Percentiles rank a stretch among this genome's conserved stretches.
Evolutionary conservation across 2,888 invertebrate species (phyloP).

Genomic region (Argyra leucocephala): DNA sequence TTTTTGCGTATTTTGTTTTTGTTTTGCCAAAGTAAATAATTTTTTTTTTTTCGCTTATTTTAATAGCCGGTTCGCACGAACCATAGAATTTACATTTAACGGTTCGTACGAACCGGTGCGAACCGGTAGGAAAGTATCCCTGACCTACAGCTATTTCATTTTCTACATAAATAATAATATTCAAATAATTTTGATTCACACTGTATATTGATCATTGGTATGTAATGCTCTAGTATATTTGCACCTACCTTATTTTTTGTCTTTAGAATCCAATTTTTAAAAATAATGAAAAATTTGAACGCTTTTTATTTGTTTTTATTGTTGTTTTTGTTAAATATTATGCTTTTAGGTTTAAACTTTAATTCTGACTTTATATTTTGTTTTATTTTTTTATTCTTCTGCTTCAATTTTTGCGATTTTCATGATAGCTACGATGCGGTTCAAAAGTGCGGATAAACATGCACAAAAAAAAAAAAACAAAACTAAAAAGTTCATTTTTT

Average conservation of each 20-base stretch:
- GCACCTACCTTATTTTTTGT: background rate
- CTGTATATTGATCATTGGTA: background rate
- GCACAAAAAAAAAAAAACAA: background rate
- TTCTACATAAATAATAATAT: too few relatives aligned
- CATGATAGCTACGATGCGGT: background rate
- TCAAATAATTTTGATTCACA: too few relatives aligned
- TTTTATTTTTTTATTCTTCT: background rate
- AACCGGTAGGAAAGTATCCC: too few relatives aligned
- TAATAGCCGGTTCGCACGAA: too few relatives aligned
- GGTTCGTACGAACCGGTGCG: too few relatives aligned
- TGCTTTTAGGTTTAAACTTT: too few relatives aligned
- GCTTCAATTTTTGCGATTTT: background rate
- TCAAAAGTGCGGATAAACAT: conserved; percentile 1
- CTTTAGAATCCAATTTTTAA: background rate
- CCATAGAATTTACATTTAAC: too few relatives aligned
- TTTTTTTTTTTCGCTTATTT: too few relatives aligned
- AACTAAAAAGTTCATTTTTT: background rate
- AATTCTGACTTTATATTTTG: background rate
- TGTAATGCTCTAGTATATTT: background rate
- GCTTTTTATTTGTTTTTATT: background rate
- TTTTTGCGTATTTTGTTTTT: too few relatives aligned
- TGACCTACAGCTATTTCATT: too few relatives aligned
- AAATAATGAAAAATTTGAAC: background rate
- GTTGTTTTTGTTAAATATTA: background rate
- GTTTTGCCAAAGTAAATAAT: too few relatives aligned